Conservation (phyloP, 2,113 vertebrate species). For the Ardeotis arabs region DNA sequence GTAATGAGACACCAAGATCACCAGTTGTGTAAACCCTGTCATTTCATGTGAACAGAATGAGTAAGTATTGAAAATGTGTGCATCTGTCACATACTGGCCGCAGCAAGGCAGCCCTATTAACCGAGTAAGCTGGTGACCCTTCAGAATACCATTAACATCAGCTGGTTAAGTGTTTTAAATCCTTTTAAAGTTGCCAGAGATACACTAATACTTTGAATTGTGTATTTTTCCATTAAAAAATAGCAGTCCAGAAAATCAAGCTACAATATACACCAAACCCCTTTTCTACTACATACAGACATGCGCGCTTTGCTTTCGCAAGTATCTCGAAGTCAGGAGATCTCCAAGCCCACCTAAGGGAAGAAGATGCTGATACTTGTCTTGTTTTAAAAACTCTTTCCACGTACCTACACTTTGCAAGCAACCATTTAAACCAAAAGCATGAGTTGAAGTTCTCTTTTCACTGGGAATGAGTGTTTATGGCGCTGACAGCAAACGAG, state of each 20-base stretch:
- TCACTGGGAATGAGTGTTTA: not conserved
- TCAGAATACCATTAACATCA: not conserved
- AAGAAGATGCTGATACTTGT: not conserved
- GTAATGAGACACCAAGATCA: not conserved
- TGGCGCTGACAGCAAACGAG: not conserved
- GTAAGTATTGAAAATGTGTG: not conserved
- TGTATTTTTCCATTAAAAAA: not conserved
- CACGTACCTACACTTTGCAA: not conserved
- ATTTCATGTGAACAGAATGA: not conserved
- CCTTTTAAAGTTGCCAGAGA: not conserved
- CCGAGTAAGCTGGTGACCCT: not conserved
- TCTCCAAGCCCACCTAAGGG: not conserved
- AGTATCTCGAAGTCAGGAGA: not conserved
- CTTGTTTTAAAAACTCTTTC: not conserved
- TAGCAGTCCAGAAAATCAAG: not conserved
- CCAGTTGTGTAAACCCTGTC: fast-evolving
- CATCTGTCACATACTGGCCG: not conserved
- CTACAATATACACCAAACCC: not conserved
- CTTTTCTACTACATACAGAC: not conserved
- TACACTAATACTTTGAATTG: not conserved
- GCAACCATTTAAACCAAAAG: not conserved
- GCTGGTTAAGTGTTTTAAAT: not conserved
- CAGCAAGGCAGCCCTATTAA: not conserved
- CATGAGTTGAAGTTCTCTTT: not conserved
- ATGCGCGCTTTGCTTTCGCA: not conserved